Conservation (phyloP, 2,888 invertebrate species). For the Acleris holmiana region DNA sequence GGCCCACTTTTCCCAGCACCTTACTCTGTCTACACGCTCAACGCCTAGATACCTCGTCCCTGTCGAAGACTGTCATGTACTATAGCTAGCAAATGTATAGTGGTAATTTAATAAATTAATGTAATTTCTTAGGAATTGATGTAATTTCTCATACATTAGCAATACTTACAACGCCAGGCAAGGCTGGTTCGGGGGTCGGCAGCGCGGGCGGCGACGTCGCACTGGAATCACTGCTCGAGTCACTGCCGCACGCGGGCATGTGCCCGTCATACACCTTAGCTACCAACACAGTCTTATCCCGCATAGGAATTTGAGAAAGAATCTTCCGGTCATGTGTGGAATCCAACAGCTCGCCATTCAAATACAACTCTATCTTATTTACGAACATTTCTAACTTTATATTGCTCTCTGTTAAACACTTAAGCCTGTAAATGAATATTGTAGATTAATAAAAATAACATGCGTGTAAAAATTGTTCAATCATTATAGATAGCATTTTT, state of each 20-base stretch:
- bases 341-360: conserved; percentile 95
- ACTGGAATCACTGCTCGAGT: conserved; percentile 97
- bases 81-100: too few species aligned
- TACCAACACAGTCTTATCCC: conserved; percentile 93
- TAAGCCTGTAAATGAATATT: conserved; percentile 64
- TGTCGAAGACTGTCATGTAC: too few species aligned
- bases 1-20: too few species aligned
- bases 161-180: conserved; percentile 94
- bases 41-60: too few species aligned
- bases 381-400: conserved; percentile 96
- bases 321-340: conserved; percentile 94
- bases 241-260: conserved; percentile 78
- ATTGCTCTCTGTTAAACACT: conserved; percentile 79
- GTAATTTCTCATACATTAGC: too few species aligned
- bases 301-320: conserved; percentile 92
- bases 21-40: too few species aligned
- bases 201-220: conserved; percentile 95
- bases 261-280: conserved; percentile 80
- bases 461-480: not conserved
- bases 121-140: too few species aligned
- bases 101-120: too few species aligned
- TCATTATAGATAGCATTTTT: not conserved
- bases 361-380: conserved; percentile 95
- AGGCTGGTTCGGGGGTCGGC: conserved; percentile 93
- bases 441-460: not conserved